Conservation (phyloP, 2,113 vertebrate genomes). For the Plestiodon gilberti region DNA sequence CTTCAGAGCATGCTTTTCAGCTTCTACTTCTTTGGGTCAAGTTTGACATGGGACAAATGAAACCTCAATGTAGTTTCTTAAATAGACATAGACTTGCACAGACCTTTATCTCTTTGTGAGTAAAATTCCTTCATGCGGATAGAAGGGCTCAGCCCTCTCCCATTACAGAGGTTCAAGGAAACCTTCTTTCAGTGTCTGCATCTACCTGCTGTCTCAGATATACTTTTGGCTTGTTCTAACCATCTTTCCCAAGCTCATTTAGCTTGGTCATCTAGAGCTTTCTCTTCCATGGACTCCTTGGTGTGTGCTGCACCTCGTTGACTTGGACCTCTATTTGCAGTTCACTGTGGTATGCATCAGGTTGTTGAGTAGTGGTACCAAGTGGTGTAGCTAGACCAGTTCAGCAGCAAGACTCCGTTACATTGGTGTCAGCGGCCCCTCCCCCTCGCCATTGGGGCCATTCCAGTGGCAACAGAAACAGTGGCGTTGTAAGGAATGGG, state of each 20-base stretch:
- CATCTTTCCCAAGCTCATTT: background rate
- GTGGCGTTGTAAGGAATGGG: no score
- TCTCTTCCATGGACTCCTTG: background rate
- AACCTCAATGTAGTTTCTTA: background rate
- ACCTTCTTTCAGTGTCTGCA: background rate
- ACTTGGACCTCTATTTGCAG: background rate
- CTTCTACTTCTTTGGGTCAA: background rate
- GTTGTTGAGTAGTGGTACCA: background rate
- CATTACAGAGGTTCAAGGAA: background rate
- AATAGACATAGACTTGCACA: background rate
- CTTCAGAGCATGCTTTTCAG: background rate
- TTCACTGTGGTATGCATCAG: background rate
- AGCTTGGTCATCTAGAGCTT: background rate
- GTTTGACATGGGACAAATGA: background rate
- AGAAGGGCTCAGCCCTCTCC: background rate
- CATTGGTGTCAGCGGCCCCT: no score
- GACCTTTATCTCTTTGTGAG: rapidly evolving
- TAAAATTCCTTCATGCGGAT: background rate
- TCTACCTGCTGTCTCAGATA: background rate
- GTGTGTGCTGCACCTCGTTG: background rate
- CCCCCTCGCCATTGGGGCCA: no score
- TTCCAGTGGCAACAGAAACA: no score
- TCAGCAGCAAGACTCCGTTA: no score
- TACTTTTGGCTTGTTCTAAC: background rate
- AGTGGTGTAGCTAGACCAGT: background rate